Percentiles rank a stretch among this genome's conserved stretches.
Conservation (phyloP, 2,888 invertebrate species). For the Orthosia gothica region DNA sequence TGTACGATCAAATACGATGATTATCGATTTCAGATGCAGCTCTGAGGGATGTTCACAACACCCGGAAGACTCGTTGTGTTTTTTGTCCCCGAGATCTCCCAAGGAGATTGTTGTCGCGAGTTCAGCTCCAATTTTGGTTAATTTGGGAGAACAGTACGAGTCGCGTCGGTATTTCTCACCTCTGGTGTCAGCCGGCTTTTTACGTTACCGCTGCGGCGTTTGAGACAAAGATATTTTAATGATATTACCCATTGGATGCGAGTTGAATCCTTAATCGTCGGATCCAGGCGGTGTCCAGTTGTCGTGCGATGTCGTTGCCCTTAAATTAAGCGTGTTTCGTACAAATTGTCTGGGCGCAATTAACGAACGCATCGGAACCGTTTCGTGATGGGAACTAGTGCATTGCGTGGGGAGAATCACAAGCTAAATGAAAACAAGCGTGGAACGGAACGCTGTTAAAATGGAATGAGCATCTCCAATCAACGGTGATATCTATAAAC, state of each 20-base stretch:
- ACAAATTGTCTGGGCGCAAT: constrained; percentile 89
- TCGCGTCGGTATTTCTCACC: constrained; percentile 88
- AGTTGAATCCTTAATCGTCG: constrained; percentile 89
- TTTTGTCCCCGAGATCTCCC: constrained; percentile 72
- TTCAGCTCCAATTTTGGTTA: constrained; percentile 81
- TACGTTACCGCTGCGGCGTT: constrained; percentile 86
- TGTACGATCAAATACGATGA: constrained; percentile 88
- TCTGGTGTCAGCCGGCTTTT: constrained; percentile 86
- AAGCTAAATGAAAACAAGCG: constrained; percentile 88
- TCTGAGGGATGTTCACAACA: constrained; percentile 74
- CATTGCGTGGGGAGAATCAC: constrained; percentile 88
- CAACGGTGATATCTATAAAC: constrained; percentile 82
- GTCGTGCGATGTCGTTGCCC: constrained; percentile 88
- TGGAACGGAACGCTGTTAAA: constrained; percentile 81
- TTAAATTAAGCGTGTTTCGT: constrained; percentile 88
- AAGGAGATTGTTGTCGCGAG: constrained; percentile 71
- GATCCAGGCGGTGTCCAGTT: constrained; percentile 80
- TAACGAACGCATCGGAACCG: constrained; percentile 84
- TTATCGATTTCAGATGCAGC: constrained; percentile 80
- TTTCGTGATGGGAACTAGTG: constrained; percentile 87
- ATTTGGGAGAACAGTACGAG: constrained; percentile 80
- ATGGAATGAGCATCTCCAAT: constrained; percentile 85
- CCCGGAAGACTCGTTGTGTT: constrained; percentile 72
- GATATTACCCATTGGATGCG: constrained; percentile 90
- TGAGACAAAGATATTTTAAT: constrained; percentile 91